These are phyloP conservation scores for Engystomops pustulosus DNA, from an alignment of 2,113 vertebrate species.

Conservation along the genomic window DNA sequence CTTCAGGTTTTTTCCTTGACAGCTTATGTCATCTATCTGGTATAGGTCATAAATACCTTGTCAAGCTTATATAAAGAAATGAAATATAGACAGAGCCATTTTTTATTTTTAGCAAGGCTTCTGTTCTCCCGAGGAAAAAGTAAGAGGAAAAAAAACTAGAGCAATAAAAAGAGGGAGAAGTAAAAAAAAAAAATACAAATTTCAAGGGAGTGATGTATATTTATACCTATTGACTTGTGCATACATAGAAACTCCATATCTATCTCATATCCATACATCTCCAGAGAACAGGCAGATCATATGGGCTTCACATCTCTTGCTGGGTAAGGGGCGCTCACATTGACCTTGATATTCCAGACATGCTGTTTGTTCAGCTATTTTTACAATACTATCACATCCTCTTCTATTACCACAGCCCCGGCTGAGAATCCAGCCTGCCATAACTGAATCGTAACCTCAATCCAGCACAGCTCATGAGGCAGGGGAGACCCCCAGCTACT, in stretches of 20 bases:
- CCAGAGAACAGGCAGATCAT: background rate
- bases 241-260: slow-evolving; percentile 5
- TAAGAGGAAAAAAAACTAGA: background rate
- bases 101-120: slow-evolving; percentile 25
- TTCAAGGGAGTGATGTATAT: background rate
- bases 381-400: slow-evolving; percentile 52
- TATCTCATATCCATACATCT: background rate
- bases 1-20: slow-evolving; percentile 27
- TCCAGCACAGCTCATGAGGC: slow-evolving; percentile 32
- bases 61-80: slow-evolving; percentile 25
- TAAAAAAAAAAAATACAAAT: background rate
- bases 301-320: slow-evolving; percentile 11
- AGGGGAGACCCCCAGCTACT: slow-evolving; percentile 23
- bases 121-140: background rate
- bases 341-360: slow-evolving; percentile 53
- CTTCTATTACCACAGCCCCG: slow-evolving; percentile 36
- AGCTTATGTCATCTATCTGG: slow-evolving; percentile 34
- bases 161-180: background rate
- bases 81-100: background rate
- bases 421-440: slow-evolving; percentile 25
- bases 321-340: slow-evolving; percentile 23
- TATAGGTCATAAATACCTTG: slow-evolving; percentile 44
- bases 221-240: background rate
- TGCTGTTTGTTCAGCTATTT: slow-evolving; percentile 54
- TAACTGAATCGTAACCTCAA: slow-evolving; percentile 54